phyloP scores from a whole-genome alignment of 2,113 vertebrate genomes.

The Oplegnathus fasciatus region DNA sequence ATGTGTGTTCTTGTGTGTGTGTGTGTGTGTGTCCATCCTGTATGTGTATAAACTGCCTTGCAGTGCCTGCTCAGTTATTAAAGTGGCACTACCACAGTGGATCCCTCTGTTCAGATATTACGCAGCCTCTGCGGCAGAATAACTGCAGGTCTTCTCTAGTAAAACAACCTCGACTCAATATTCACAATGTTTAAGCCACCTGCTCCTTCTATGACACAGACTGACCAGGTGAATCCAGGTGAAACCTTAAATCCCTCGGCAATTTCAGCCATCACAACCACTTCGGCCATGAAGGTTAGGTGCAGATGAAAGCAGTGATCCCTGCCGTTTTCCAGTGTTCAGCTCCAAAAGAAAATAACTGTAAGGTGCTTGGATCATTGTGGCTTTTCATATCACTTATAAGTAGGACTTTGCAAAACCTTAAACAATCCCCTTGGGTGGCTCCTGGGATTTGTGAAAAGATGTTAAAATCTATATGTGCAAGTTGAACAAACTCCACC shows the following conservation, averaged over 20 bases:
- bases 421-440: background rate
- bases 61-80: conserved; percentile 45
- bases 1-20: too few species aligned
- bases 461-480: conserved; percentile 21
- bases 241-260: conserved; percentile 36
- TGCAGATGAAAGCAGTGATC: conserved; percentile 29
- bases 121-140: conserved; percentile 3
- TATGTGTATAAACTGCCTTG: conserved; percentile 30
- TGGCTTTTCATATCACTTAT: conserved; percentile 28
- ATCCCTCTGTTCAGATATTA: conserved; percentile 29
- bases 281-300: conserved; percentile 16
- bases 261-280: conserved; percentile 39
- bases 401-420: background rate
- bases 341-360: conserved; percentile 15
- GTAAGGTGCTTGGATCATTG: background rate
- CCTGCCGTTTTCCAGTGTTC: conserved; percentile 7
- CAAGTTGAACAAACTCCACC: conserved; percentile 10
- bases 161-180: conserved; percentile 37
- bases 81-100: conserved; percentile 39
- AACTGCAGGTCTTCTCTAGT: conserved; percentile 18
- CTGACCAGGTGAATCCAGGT: conserved; percentile 44
- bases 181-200: conserved; percentile 38
- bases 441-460: conserved; percentile 26
- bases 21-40: conserved; percentile 15
- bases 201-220: conserved; percentile 30